Evolutionary conservation across 2,888 invertebrate species (phyloP), one percentile per base, ranked within the genome.

Genomic region (Pseudanteris insignis): DNA sequence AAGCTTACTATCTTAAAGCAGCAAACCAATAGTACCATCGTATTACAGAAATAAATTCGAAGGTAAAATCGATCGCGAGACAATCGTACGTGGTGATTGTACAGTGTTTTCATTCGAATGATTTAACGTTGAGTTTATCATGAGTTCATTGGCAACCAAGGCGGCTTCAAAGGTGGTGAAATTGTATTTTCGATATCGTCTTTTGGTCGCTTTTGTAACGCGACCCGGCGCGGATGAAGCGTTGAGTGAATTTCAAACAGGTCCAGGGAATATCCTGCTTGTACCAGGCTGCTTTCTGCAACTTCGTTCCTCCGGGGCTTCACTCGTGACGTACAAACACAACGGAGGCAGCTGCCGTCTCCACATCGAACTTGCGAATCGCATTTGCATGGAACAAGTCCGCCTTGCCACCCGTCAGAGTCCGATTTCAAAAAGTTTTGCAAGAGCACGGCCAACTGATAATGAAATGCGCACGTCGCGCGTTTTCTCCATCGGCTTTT

Each of bases 171-270:
- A 69, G 67, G 65, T 65, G 44, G 57, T 41, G 63, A 68, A 75
- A 76, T 76, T 72, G 70, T 73, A 72, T 77, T 78, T 77, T 72
- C 73, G 73, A 75, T 78, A 75, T 74, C 67, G 65, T 67, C 67
- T 50, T 48, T 36, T 53, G 62, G 61, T 62, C 38, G 46, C 25
- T 26, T 46, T 48, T 47, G 54, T 54, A 60, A 61, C 60, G 61
- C 51, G 28, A 62, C 38, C 58, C 65, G 46, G 68, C 55, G 62
- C 66, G 57, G 64, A 57, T 59, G 59, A 63, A 65, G 64, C 71
- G 67, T 64, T 67, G 68, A 68, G 72, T 73, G 77, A 78, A 78
- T 79, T 77, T 77, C 74, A 78, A 79, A 66, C 71, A 74, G 74
- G 68, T 41, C 67, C 64, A 58, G 48, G 60, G 62, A 67, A 69